Evolutionary conservation across 2,888 invertebrate species (phyloP), one percentile per base, ranked within the genome.

Genomic region (Cryptocheilus praepositus): DNA sequence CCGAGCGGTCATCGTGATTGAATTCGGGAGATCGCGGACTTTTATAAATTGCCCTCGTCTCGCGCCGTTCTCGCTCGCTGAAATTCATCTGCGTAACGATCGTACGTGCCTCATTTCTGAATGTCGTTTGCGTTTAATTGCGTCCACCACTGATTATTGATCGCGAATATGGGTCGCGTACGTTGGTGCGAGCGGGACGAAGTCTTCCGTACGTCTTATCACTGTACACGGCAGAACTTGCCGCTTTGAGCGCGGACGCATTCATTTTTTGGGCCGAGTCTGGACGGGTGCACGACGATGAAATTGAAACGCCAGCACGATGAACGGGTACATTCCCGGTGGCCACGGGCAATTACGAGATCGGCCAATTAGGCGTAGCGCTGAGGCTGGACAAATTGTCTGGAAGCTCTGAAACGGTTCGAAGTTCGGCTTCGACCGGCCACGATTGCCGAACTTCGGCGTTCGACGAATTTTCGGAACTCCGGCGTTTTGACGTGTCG

Each of bases 51-150:
- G 67, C 64, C 64, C 53, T 64, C 56, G 49, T 49, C n/a, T 1
- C 49, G 49, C 54, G 55, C n/a, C n/a, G n/a, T n/a, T n/a, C n/a
- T n/a, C n/a, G n/a, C n/a, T n/a, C n/a, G n/a, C 45, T 57, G 56
- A 66, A 67, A 75, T 71, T 69, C 75, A 45, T 66, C 62, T 18
- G n/a, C 45, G 59, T 60, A 61, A 74, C 64, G 57, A 73, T 59
- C 56, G 55, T 25, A 51, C 46, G 57, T 55, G 65, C 59, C 58
- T 62, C 64, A 66, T 46, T 67, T 69, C 70, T 66, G 67, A 58
- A 61, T 64, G 77, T 74, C 70, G 54, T 66, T 76, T 45, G 67
- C 78, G 76, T 56, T 78, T 74, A 78, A 78, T 78, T 74, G 77
- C 74, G 67, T 71, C 59, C 67, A 62, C 54, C 57, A 69, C 36